Conservation (phyloP, 2,797 vertebrate species). For the Crax fasciolata region DNA sequence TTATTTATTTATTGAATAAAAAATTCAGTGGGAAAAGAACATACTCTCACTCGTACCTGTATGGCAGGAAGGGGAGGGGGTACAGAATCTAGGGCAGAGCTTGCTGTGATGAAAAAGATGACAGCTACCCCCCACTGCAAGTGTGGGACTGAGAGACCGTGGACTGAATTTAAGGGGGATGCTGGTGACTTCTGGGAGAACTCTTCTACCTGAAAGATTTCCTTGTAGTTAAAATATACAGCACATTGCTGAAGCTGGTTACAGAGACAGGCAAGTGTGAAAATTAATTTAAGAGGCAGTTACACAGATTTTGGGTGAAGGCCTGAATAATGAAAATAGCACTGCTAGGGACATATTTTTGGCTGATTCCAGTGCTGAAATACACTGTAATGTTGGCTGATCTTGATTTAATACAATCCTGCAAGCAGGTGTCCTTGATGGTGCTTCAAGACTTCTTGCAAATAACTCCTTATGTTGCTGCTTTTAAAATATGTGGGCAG, state of each 20-base stretch:
- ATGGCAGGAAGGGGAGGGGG: slow-evolving; percentile 1
- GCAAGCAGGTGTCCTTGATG: slow-evolving; percentile 70
- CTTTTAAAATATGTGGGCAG: slow-evolving; percentile 72
- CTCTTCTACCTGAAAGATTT: slow-evolving; percentile 58
- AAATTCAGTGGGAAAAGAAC: slow-evolving; percentile 60
- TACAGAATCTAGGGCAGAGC: slow-evolving; percentile 62
- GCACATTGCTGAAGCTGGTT: slow-evolving; percentile 37
- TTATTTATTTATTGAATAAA: slow-evolving; percentile 77
- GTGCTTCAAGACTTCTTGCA: slow-evolving; percentile 73
- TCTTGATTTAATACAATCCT: slow-evolving; percentile 69
- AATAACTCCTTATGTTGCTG: slow-evolving; percentile 72
- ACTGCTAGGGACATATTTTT: slow-evolving; percentile 69
- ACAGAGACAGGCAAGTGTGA: slow-evolving; percentile 71
- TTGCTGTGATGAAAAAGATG: slow-evolving; percentile 61
- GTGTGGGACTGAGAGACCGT: slow-evolving; percentile 50
- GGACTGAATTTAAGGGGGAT: slow-evolving; percentile 66
- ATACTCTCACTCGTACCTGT: neutral
- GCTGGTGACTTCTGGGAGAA: slow-evolving; percentile 61
- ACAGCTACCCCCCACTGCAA: slow-evolving; percentile 66
- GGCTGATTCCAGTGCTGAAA: slow-evolving; percentile 54
- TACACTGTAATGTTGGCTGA: slow-evolving; percentile 42
- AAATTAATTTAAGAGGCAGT: slow-evolving; percentile 70
- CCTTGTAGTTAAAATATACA: slow-evolving; percentile 68
- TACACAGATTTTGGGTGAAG: slow-evolving; percentile 75
- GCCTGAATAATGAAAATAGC: slow-evolving; percentile 77